Percentiles rank a stretch among this genome's conserved stretches.
These are phyloP conservation scores for Okapia johnstoni DNA, from an alignment of 2,113 vertebrate species.

Conservation along the genomic window DNA sequence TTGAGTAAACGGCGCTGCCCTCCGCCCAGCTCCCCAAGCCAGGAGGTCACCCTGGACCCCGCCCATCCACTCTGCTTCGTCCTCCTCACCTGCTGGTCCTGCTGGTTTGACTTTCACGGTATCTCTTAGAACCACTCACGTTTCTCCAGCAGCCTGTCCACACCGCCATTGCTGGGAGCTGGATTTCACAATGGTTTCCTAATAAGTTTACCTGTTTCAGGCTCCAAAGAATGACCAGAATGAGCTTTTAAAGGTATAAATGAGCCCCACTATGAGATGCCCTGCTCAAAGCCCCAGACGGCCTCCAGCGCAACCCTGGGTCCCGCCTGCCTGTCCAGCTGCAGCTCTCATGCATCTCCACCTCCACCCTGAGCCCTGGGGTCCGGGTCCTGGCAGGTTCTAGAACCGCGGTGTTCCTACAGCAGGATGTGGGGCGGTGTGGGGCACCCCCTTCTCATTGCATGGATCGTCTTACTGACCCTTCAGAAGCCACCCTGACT, in stretches of 20 bases:
- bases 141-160: neutral
- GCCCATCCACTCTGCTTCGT: accelerated
- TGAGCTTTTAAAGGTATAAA: neutral
- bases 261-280: neutral
- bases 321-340: too few relatives aligned
- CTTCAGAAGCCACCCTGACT: neutral
- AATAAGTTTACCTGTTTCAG: neutral
- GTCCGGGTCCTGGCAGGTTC: neutral
- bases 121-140: too few relatives aligned
- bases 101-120: neutral
- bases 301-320: neutral
- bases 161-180: neutral
- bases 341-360: too few relatives aligned
- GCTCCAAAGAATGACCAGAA: too few relatives aligned
- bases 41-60: accelerated
- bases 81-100: neutral
- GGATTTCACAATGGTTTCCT: neutral
- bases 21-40: neutral
- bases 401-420: neutral
- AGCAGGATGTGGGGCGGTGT: neutral
- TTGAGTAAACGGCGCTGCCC: neutral
- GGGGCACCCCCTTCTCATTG: too few relatives aligned
- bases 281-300: neutral
- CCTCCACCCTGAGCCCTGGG: neutral
- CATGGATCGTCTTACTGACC: neutral